phyloP scores from a whole-genome alignment of 2,888 invertebrate species.

The Blastobasis adustella region DNA sequence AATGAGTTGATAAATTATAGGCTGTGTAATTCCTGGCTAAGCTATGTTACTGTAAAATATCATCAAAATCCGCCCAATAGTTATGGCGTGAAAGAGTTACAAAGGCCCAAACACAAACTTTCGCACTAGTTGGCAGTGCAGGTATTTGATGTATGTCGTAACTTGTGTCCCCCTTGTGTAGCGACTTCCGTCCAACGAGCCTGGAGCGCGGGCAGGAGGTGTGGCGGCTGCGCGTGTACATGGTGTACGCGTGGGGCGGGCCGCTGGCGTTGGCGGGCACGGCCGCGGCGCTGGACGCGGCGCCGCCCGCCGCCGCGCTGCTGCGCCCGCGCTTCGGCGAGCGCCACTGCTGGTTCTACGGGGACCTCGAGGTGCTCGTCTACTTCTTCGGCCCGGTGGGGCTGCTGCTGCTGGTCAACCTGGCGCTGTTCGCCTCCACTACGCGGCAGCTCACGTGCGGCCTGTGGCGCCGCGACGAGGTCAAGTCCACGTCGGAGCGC shows the following conservation, averaged over 20 bases:
- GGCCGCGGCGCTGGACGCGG: constrained; percentile 82
- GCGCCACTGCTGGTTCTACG: constrained; percentile 89
- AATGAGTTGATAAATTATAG: no score
- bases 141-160: not conserved
- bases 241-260: constrained; percentile 90
- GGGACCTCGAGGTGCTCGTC: constrained; percentile 86
- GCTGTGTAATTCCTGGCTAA: no score
- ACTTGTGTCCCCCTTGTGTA: constrained; percentile 35
- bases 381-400: constrained; percentile 92
- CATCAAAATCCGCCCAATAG: no score
- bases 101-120: no score
- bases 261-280: constrained; percentile 84
- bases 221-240: constrained; percentile 85
- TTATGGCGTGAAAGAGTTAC: no score
- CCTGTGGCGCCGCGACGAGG: constrained; percentile 90
- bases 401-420: constrained; percentile 83
- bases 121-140: no score
- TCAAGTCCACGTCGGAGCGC: constrained; percentile 82
- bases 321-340: constrained; percentile 87
- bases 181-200: constrained; percentile 88
- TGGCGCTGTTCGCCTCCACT: constrained; percentile 86
- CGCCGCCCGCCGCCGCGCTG: constrained; percentile 71
- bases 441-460: constrained; percentile 91
- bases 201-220: constrained; percentile 90
- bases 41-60: no score